A percentile compares a stretch with the other conserved stretches of the same genome.
These are phyloP conservation scores for Intellagama lesueurii DNA, from an alignment of 2,797 vertebrate species.

Conservation along the genomic window DNA sequence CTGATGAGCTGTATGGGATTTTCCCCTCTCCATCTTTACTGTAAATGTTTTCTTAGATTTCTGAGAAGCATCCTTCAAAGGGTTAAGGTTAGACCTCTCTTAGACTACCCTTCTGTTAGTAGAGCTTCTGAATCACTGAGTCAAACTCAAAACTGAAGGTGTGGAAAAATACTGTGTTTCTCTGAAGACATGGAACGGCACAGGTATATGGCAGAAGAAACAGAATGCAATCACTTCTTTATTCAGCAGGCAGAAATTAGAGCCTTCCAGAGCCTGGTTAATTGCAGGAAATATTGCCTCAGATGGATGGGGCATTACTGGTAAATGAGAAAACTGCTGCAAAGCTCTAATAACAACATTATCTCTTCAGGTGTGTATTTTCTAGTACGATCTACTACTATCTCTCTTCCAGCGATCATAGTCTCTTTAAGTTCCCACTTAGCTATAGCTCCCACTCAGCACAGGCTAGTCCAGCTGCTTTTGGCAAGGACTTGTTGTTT, in stretches of 20 bases:
- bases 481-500: neutral
- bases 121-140: no score
- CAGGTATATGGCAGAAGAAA: neutral
- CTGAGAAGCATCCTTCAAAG: neutral
- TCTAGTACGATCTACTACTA: neutral
- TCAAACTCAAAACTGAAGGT: no score
- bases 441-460: neutral
- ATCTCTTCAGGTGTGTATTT: neutral
- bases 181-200: neutral
- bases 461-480: neutral
- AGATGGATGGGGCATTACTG: neutral
- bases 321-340: neutral
- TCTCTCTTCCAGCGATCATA: neutral
- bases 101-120: no score
- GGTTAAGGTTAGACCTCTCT: no score
- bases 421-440: neutral
- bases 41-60: neutral
- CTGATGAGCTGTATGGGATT: neutral
- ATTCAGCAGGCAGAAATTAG: neutral
- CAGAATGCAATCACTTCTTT: no score
- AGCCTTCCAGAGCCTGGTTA: neutral
- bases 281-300: neutral
- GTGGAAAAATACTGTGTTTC: no score
- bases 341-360: neutral
- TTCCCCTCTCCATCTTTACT: neutral